Conservation (phyloP, 2,797 vertebrate species). For the Melanotaenia trifasciata region DNA sequence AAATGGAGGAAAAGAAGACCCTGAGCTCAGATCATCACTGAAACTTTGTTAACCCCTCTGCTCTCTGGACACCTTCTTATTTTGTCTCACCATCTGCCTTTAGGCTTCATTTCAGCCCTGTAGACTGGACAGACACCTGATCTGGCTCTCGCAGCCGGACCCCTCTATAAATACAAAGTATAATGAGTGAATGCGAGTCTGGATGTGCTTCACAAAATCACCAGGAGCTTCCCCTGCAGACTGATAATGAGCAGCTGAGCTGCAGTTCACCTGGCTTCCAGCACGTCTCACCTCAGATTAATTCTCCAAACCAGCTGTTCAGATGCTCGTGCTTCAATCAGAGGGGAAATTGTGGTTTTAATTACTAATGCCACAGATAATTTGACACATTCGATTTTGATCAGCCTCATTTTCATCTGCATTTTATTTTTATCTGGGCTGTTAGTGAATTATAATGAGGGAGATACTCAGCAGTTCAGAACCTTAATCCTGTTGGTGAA, state of each 20-base stretch:
- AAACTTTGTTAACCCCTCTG: slow-evolving; percentile 64
- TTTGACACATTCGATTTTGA: slow-evolving; percentile 37
- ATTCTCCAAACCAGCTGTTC: slow-evolving; percentile 62
- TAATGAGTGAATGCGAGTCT: slow-evolving; percentile 53
- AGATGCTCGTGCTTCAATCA: slow-evolving; percentile 26
- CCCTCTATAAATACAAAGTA: slow-evolving; percentile 59
- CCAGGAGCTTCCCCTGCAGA: slow-evolving; percentile 26
- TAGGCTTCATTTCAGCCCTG: slow-evolving; percentile 61
- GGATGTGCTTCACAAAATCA: slow-evolving; percentile 51
- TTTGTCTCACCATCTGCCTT: slow-evolving; percentile 70
- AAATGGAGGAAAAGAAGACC: slow-evolving; percentile 7
- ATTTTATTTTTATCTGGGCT: slow-evolving; percentile 40
- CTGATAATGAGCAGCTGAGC: slow-evolving; percentile 63
- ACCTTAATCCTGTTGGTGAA: slow-evolving; percentile 20
- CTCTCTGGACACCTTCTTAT: slow-evolving; percentile 55
- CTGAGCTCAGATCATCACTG: slow-evolving; percentile 41
- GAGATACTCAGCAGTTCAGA: slow-evolving; percentile 41
- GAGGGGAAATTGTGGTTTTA: slow-evolving; percentile 41
- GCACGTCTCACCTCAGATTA: slow-evolving; percentile 49
- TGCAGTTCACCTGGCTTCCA: slow-evolving; percentile 45
- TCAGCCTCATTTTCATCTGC: slow-evolving; percentile 56
- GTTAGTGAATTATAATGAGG: slow-evolving; percentile 40
- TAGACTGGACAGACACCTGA: slow-evolving; percentile 63
- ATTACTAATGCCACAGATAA: slow-evolving; percentile 55
- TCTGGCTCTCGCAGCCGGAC: slow-evolving; percentile 45